Conservation (phyloP, 1,140 invertebrate genomes). For the Diorhabda sublineata region DNA sequence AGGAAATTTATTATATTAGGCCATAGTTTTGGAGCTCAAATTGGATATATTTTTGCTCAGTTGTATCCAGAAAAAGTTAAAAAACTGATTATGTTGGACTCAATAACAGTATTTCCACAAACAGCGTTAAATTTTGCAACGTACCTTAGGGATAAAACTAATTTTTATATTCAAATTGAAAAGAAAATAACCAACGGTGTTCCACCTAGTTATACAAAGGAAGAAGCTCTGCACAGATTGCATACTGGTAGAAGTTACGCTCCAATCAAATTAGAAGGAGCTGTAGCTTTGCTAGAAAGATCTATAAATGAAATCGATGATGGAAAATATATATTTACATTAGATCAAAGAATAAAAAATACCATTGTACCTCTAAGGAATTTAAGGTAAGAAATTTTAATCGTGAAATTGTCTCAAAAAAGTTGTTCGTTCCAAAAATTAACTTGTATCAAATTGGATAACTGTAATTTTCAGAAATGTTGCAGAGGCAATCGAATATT, state of each 20-base stretch:
- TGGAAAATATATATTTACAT: conserved; percentile 41
- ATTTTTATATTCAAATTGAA: conserved; percentile 36
- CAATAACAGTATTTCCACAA: conserved; percentile 42
- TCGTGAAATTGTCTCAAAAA: conserved; percentile 24
- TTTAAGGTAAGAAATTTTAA: conserved; percentile 35
- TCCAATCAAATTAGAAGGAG: conserved; percentile 44
- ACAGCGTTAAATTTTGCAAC: conserved; percentile 36
- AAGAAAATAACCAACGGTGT: conserved; percentile 35
- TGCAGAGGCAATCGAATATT: conserved; percentile 39
- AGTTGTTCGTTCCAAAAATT: not conserved
- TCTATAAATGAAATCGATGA: conserved; percentile 43
- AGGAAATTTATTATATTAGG: conserved; percentile 47
- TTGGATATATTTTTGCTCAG: conserved; percentile 47
- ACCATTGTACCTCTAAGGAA: conserved; percentile 26
- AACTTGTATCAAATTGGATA: not conserved
- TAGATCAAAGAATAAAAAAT: conserved; percentile 34
- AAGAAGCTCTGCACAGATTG: conserved; percentile 51
- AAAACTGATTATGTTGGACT: conserved; percentile 55
- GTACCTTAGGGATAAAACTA: conserved; percentile 36
- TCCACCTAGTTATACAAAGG: conserved; percentile 48
- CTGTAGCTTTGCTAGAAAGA: conserved; percentile 51
- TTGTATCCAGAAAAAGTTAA: conserved; percentile 52
- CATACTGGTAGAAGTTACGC: conserved; percentile 39
- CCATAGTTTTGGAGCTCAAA: conserved; percentile 58
- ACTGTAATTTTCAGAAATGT: conserved; percentile 21